Percentiles rank a stretch among this genome's conserved stretches.
phyloP scores from a whole-genome alignment of 2,113 vertebrate genomes.

The Macrotus californicus region DNA sequence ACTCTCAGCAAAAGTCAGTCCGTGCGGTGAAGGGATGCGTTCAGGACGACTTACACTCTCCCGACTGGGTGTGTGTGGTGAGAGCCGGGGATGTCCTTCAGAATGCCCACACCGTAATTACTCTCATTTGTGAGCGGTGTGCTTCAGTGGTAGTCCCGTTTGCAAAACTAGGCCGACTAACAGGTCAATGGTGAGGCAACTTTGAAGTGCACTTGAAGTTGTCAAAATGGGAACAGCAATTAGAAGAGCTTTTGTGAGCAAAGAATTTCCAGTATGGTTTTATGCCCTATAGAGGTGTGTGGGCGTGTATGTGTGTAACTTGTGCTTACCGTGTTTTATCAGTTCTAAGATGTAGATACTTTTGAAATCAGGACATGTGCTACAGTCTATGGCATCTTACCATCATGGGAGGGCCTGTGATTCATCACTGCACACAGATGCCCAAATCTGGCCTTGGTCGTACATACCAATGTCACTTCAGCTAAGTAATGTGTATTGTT shows the following conservation, averaged over 20 bases:
- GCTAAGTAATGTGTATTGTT: neutral
- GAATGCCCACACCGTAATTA: neutral
- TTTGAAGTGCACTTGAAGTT: slow-evolving; percentile 41
- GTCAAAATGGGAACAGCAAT: slow-evolving; percentile 38
- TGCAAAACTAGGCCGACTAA: neutral
- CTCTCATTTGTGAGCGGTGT: slow-evolving; percentile 30
- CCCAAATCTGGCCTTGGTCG: too few relatives aligned
- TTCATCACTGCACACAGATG: neutral
- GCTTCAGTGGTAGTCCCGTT: neutral
- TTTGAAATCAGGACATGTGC: neutral
- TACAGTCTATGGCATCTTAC: neutral
- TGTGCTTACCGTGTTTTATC: neutral
- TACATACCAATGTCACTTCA: neutral
- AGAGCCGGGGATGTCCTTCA: slow-evolving; percentile 13
- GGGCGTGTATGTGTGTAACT: neutral
- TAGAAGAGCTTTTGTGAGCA: slow-evolving; percentile 19
- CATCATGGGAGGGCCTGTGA: neutral
- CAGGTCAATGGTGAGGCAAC: neutral
- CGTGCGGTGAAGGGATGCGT: neutral
- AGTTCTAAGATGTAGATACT: neutral
- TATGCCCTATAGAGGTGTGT: neutral
- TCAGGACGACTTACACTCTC: neutral
- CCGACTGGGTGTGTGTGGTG: neutral
- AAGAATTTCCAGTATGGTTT: neutral
- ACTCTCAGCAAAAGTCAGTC: neutral